These are phyloP conservation scores for Masnerella sp. DNA, from an alignment of 2,888 invertebrate species.

Conservation along the genomic window DNA sequence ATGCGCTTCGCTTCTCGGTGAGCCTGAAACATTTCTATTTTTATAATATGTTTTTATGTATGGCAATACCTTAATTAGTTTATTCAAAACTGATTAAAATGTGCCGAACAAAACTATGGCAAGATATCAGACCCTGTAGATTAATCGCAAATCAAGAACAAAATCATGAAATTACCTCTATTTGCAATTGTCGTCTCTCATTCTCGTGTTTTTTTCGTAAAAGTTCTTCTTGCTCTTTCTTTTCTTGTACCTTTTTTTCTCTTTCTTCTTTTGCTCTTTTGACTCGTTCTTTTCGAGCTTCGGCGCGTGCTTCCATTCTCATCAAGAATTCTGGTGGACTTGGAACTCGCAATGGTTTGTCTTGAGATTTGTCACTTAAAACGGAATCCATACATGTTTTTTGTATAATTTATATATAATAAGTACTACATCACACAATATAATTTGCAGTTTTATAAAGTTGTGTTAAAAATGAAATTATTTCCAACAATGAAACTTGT, in stretches of 20 bases:
- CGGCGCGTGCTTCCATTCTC: constrained; percentile 86
- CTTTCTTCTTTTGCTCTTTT: constrained; percentile 74
- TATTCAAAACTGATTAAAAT: too few species aligned
- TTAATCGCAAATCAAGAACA: too few species aligned
- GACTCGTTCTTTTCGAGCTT: constrained; percentile 80
- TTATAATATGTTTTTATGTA: too few species aligned
- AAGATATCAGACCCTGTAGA: too few species aligned
- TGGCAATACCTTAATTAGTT: too few species aligned
- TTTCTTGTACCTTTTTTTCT: constrained; percentile 76
- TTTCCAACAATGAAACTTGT: too few species aligned
- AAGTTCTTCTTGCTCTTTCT: constrained; percentile 72
- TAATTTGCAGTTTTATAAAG: too few species aligned
- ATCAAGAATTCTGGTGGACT: constrained; percentile 82
- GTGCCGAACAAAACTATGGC: too few species aligned
- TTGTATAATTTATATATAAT: too few species aligned
- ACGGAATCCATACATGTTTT: too few species aligned
- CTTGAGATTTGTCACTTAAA: constrained; percentile 65
- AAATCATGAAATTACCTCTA: constrained; percentile 68
- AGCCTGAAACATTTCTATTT: constrained; percentile 65
- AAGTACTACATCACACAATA: too few species aligned
- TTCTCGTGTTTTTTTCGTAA: constrained; percentile 76
- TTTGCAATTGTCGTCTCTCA: constrained; percentile 75
- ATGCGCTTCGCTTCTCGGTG: constrained; percentile 67
- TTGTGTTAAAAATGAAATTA: too few species aligned
- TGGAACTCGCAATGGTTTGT: constrained; percentile 62